Base-by-base conservation (phyloP, 1,140 invertebrate genomes). In the Drosophila lini region DNA sequence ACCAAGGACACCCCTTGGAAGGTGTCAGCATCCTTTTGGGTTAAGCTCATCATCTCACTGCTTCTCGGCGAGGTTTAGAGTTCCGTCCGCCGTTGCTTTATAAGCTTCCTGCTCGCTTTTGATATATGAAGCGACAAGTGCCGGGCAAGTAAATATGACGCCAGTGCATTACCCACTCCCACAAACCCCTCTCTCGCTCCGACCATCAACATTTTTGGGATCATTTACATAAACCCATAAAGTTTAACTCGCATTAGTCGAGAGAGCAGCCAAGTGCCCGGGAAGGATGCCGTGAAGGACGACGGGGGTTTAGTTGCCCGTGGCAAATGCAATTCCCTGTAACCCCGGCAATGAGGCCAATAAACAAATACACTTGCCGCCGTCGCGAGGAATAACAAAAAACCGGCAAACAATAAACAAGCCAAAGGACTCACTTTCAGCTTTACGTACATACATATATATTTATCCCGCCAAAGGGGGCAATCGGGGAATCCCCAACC, bases 151-250 rank as follows among this genome's bases (percentile, higher is more conserved):
- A 73, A 73, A 74, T 73, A 62, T 74, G 70, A 74, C 28, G 58
- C 68, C 62, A 69, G 47, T 69, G 62, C 65, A 69, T 67, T 67
- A 67, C 47, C 65, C 61, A 52, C 34, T 5, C 7, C 25, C 38
- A 19, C n/a, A 32, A 16, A 9, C n/a, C 28, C 15, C 19, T 19
- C 19, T 19, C 19, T 19, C 22, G 9, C 34, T 31, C 7, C 8
- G 3, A 13, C 32, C 71, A 53, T 59, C 73, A 75, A 52, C 62
- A 67, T 71, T 76, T 67, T 76, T 58, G 75, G 74, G 59, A 74
- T 74, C 74, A 85, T 85, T 85, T 85, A 81, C 82, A 88, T 86
- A 86, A 86, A 62, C 73, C 76, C 83, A 88, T 88, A 86, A 86
- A 88, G 76, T 82, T 82, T 73, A 86, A 88, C 83, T 82, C 82